Conservation (phyloP, 2,797 vertebrate genomes). For the Sarcoramphus papa region DNA sequence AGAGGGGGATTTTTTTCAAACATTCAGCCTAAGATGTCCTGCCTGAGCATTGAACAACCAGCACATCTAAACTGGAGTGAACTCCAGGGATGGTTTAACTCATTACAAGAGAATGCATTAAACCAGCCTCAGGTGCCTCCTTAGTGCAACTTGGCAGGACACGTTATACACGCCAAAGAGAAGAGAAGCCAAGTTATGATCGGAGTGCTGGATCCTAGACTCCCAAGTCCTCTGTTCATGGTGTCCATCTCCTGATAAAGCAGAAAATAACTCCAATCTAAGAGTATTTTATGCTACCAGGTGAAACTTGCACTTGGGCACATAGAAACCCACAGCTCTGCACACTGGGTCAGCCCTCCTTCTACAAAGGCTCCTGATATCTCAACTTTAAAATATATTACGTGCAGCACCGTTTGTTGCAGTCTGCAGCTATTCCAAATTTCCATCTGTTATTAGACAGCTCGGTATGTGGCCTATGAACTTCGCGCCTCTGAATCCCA, state of each 20-base stretch:
- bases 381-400: not conserved
- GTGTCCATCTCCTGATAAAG: not conserved
- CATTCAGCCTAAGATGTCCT: not conserved
- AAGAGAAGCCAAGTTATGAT: not conserved
- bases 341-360: not conserved
- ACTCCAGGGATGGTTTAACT: not conserved
- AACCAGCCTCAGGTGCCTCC: not conserved
- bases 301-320: not conserved
- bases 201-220: not conserved
- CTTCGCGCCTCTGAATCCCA: not conserved
- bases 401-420: not conserved
- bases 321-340: not conserved
- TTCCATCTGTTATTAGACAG: not conserved
- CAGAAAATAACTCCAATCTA: not conserved
- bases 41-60: not conserved
- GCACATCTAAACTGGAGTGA: not conserved
- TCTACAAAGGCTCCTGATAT: not conserved
- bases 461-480: not conserved
- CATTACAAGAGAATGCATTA: not conserved
- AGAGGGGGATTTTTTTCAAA: not conserved
- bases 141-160: not conserved
- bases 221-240: not conserved
- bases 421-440: not conserved
- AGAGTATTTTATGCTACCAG: not conserved
- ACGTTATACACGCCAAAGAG: accelerated